Base-by-base conservation (phyloP, 37 sponge, comb jelly and placozoan genomes). In the Tethya wilhelma region DNA sequence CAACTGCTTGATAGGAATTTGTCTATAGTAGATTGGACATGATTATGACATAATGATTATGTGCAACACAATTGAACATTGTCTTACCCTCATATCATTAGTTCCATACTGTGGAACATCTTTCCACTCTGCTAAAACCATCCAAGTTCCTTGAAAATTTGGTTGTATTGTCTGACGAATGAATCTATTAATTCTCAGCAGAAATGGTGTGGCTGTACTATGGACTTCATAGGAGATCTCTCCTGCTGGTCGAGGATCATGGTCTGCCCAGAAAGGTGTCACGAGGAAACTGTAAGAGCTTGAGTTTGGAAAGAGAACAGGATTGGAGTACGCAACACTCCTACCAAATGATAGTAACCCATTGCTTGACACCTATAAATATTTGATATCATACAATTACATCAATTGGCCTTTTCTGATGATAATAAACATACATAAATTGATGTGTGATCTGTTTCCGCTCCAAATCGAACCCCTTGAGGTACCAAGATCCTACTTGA, bases 1-100 rank as follows among this genome's bases (percentile, higher is more conserved):
- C 63, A 23, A 81, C 45, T 28, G 39, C 82, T 71, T 81, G 82
- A n/a, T 69, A 81, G 32, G 82, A 56, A 30, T 81, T 81, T 23
- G 42, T 71, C 82, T 81, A 49, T 49, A 19, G 4, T 23, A 23
- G 12, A 59, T 12, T 59, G 62, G 28, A 30, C 28, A 17, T 20
- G 17, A 49, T 11, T 49, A 20, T 20, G 55, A 49, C 55, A 59
- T 19, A 19, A 23, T 59, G 4, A 59, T n/a, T n/a, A n/a, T n/a
- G n/a, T n/a, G n/a, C n/a, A n/a, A n/a, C n/a, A n/a, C n/a, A n/a
- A n/a, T n/a, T n/a, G n/a, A n/a, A n/a, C n/a, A n/a, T n/a, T n/a
- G n/a, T n/a, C 67, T 37, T 7, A 67, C 67, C 32, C 34, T 67
- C 29, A 36, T 38, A 67, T 20, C 19, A 36, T 67, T 38, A 31